phyloP scores from a whole-genome alignment of 2,888 invertebrate genomes.

The Asteroscopus sphinx region DNA sequence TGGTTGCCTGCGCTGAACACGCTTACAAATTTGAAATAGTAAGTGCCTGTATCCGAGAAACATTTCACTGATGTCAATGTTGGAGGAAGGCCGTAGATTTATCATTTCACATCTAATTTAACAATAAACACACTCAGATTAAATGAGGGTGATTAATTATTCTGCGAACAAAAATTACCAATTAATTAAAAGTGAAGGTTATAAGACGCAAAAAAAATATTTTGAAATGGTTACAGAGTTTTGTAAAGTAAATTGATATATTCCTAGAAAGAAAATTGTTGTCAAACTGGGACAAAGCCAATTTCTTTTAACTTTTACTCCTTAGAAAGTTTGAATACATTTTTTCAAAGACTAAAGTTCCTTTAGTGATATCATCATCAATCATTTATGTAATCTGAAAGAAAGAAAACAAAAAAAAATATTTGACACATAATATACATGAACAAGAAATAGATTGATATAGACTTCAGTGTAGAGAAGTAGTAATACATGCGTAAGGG shows the following conservation, averaged over 20 bases:
- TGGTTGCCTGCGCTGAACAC: constrained; percentile 70
- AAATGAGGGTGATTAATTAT: too few species aligned
- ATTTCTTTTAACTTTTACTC: constrained; percentile 24
- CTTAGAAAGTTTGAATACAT: constrained; percentile 21
- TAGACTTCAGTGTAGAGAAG: too few species aligned
- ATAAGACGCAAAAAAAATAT: constrained; percentile 18
- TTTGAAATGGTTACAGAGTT: constrained; percentile 27
- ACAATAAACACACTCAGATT: too few species aligned
- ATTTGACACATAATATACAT: too few species aligned
- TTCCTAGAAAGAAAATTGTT: constrained; percentile 27
- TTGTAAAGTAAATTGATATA: constrained; percentile 24
- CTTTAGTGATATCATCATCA: constrained; percentile 4
- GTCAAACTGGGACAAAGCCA: constrained; percentile 22
- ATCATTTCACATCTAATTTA: neutral
- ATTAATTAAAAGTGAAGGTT: constrained; percentile 39
- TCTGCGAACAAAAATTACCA: neutral
- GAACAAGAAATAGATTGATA: too few species aligned
- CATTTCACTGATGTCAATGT: constrained; percentile 40
- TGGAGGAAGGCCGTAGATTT: constrained; percentile 8
- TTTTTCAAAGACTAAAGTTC: constrained; percentile 2
- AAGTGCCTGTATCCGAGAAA: constrained; percentile 63
- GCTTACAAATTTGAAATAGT: constrained; percentile 69
- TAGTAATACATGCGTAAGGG: too few species aligned
- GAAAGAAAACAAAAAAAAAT: too few species aligned
- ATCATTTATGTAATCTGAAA: constrained; percentile 14